Evolutionary conservation across 2,797 vertebrate species (phyloP), one percentile per base, ranked within the genome.

Genomic region (Potorous gilbertii): DNA sequence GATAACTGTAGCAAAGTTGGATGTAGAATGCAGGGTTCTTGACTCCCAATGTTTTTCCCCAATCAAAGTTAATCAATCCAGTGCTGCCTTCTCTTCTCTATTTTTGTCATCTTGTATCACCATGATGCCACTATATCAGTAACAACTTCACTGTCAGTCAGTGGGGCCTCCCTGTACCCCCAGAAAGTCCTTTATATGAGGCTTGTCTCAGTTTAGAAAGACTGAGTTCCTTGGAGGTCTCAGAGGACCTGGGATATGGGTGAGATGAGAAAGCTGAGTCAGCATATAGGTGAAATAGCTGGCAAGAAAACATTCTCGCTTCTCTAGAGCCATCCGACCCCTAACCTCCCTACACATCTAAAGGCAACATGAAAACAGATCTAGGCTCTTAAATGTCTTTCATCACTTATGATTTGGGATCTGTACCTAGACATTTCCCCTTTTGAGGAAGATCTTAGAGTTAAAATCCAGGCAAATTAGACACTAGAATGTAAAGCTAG

Each of bases 141-240:
- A 24, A 24, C 54, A 95, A 91, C 5, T n/a, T 94, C n/a, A 18
- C 6, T 90, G 21, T 21, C 14, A 90, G 0, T 10, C 55, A 18
- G 31, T 40, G 81, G 54, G 4, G 91, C 94, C 29, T n/a, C 21
- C 90, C 54, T 13, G 1, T 0, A 11, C n/a, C 28, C 34, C 28
- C 56, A 54, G 55, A 6, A 31, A 59, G 92, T 95, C 81, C 14
- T 94, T 56, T 57, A 89, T 0, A 0, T 0, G 13, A 62, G 46
- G 56, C 40, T 74, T 92, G 40, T 56, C n/a, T 27, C 40, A 54
- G 16, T n/a, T 66, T 91, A 81, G 40, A 94, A 91, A 93, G 56
- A 95, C 59, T 95, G 40, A 59, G 55, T 55, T 91, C 95, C 52
- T 74, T 92, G 90, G 55, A 94, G 24, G 93, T 66, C 56, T 50